Base-by-base conservation (phyloP, 2,888 invertebrate species). In the Cistogaster globosa region DNA sequence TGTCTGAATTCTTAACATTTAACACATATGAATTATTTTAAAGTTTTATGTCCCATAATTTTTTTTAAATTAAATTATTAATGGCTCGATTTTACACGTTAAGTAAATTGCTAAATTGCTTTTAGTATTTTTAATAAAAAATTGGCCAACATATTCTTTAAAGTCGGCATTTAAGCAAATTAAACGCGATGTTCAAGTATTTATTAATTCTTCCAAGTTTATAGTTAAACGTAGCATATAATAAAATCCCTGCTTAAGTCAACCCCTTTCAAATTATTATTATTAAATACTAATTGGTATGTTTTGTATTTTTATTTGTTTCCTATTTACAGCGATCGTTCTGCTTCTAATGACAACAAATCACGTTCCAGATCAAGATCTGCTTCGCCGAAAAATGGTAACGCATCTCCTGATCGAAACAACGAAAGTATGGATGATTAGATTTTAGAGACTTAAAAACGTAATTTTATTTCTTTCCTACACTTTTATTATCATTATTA, bases 291-390 rank as follows among this genome's bases (percentile, higher is more conserved):
- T 69, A 58, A 74, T 79, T n/a, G 18, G 18, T 53, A 51, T 48
- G 6, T 22, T 18, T 22, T 71, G 32, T 20, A 7, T 78, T 78
- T 72, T 58, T 68, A 18, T 36, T 69, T 72, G 32, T 86, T 72
- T 87, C 88, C 78, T 58, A 77, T 51, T 90, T 90, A 48, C 88
- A 95, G 95, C 92, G 95, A 95, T 89, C 94, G 95, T 80, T 96
- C 96, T 78, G 94, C 94, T 65, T 96, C 96, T 45, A 94, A 93
- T 88, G 96, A 96, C 91, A 96, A 96, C 86, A 93, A 93, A 88
- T 94, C 94, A 26, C 92, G 94, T 87, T 94, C 94, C 63, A 91
- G 94, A 85, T 94, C 94, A 53, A 91, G 94, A 88, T 94, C 94
- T 83, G 93, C 92, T 84, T 94, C 94, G 45, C 92, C 93, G 57